Conservation (phyloP, 1,140 invertebrate genomes). For the Trichomalopsis sarcophagae region DNA sequence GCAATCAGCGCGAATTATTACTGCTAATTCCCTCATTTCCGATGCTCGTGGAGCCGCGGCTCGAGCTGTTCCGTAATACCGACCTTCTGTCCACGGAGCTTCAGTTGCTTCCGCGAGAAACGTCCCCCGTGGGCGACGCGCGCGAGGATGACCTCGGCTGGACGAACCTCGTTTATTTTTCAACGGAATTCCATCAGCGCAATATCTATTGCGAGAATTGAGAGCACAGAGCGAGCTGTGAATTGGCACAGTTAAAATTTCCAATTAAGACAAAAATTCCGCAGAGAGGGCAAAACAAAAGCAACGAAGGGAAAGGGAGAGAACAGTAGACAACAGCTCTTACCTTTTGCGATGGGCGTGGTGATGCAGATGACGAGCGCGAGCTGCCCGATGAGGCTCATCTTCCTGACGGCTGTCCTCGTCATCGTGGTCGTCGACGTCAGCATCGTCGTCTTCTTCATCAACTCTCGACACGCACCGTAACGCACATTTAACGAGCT, state of each 20-base stretch:
- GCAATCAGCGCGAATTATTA: slow-evolving; percentile 28
- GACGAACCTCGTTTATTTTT: too few relatives aligned
- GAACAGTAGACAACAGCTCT: background rate
- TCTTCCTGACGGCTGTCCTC: slow-evolving; percentile 6
- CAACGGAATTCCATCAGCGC: too few relatives aligned
- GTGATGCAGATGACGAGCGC: slow-evolving; percentile 20
- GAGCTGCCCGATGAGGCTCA: slow-evolving; percentile 8
- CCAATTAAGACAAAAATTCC: too few relatives aligned
- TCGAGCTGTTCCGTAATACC: background rate
- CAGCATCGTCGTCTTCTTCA: background rate
- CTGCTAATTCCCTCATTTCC: slow-evolving; percentile 24
- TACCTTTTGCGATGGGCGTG: slow-evolving; percentile 32
- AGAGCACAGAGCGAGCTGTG: too few relatives aligned
- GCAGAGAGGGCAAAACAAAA: background rate
- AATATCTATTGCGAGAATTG: too few relatives aligned
- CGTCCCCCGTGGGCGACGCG: background rate
- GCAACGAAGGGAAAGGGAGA: background rate
- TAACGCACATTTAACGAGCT: slow-evolving; percentile 32
- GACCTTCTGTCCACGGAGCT: slow-evolving; percentile 24
- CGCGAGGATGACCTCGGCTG: background rate
- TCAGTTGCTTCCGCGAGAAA: background rate
- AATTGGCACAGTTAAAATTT: too few relatives aligned
- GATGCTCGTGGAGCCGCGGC: background rate
- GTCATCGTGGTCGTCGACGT: too few relatives aligned
- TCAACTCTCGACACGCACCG: slow-evolving; percentile 35